These are phyloP conservation scores for Caranx melampygus DNA, from an alignment of 2,113 vertebrate genomes.

Conservation along the genomic window DNA sequence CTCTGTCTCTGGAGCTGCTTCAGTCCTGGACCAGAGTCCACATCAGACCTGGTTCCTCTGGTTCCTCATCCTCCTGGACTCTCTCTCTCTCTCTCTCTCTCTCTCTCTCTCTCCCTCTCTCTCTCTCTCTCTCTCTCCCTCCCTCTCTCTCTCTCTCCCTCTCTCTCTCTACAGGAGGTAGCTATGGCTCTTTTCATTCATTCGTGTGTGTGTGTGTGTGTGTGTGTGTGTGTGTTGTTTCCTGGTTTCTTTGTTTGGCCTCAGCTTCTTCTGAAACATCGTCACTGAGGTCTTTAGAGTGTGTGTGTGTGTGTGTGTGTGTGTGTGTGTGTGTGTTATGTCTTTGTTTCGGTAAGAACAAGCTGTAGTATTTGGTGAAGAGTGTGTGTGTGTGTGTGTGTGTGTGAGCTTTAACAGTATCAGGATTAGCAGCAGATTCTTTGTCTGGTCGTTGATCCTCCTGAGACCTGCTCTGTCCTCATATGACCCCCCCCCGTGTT, in stretches of 20 bases:
- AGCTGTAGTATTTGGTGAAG: constrained; percentile 4
- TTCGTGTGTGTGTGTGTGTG: too few species aligned
- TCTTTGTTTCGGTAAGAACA: constrained; percentile 43
- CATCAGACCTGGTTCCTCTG: not conserved
- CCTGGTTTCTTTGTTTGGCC: constrained; percentile 44
- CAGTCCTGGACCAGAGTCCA: not conserved
- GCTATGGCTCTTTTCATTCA: constrained; percentile 30
- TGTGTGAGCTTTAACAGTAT: constrained; percentile 61
- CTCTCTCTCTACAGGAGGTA: constrained; percentile 50
- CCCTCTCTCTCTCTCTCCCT: not conserved
- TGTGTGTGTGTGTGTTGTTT: not conserved
- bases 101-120: not conserved
- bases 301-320: not conserved
- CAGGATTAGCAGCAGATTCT: constrained; percentile 70
- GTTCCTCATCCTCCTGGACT: too few species aligned
- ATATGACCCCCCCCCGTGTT: not conserved
- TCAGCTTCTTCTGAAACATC: not conserved
- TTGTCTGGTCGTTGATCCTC: constrained; percentile 67
- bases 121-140: constrained; percentile 9
- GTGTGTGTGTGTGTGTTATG: too few species aligned
- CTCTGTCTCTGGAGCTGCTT: not conserved
- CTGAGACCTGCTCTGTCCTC: constrained; percentile 30
- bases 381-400: constrained; percentile 8
- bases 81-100: not conserved
- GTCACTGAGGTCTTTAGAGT: not conserved